These are phyloP conservation scores for Carassius auratus DNA, from an alignment of 2,113 vertebrate species.

Conservation along the genomic window DNA sequence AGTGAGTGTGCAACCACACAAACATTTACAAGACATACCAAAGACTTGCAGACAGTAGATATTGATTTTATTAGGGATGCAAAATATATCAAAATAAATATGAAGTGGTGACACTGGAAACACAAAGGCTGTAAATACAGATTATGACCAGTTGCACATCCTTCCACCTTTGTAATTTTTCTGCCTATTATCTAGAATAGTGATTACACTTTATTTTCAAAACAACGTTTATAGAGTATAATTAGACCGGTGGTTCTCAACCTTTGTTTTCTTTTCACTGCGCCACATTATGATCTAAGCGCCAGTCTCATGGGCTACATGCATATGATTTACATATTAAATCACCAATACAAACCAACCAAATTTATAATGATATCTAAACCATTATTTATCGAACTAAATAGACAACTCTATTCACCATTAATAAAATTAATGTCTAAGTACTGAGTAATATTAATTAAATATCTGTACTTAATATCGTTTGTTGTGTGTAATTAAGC, in stretches of 20 bases:
- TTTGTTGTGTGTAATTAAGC: background rate
- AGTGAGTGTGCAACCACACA: conserved; percentile 80
- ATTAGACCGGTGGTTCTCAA: background rate
- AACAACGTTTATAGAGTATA: background rate
- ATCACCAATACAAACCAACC: no score
- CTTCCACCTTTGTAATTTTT: background rate
- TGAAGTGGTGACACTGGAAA: no score
- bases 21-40: background rate
- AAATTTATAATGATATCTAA: no score
- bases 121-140: no score
- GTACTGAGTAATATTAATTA: background rate
- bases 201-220: background rate
- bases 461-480: background rate
- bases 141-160: no score
- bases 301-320: no score
- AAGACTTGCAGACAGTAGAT: background rate
- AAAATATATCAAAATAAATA: background rate
- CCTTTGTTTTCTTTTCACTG: no score
- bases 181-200: background rate
- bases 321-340: no score
- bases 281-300: no score
- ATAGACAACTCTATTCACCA: no score
- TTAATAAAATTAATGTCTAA: background rate
- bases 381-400: no score
- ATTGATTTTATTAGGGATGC: background rate